phyloP scores from a whole-genome alignment of 2,113 vertebrate species.

The Lipophrys pholis region DNA sequence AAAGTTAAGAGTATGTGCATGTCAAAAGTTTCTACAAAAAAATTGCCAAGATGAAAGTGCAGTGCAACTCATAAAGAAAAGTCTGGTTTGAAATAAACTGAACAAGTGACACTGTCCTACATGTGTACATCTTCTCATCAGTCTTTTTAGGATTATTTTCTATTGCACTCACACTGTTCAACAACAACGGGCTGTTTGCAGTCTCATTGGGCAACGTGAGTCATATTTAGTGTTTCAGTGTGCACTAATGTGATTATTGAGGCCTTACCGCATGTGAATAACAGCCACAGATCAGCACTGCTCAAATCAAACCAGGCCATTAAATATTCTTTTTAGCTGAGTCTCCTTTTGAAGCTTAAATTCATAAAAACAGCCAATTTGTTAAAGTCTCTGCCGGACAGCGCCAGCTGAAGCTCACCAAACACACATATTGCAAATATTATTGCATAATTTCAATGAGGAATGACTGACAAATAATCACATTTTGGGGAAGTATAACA shows the following conservation, averaged over 20 bases:
- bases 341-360: conserved; percentile 3
- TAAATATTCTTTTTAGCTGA: conserved; percentile 4
- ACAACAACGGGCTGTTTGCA: no score
- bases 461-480: not conserved
- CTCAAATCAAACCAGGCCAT: conserved; percentile 7
- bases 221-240: no score
- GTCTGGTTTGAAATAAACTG: no score
- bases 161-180: no score
- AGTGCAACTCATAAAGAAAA: no score
- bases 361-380: not conserved
- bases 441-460: conserved; percentile 12
- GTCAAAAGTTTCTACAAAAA: no score
- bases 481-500: not conserved
- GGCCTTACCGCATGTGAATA: not conserved
- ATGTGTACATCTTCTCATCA: no score
- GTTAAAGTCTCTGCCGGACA: conserved; percentile 17
- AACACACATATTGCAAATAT: conserved; percentile 6
- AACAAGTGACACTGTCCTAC: no score
- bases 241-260: conserved; percentile 21
- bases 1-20: no score
- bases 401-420: not conserved
- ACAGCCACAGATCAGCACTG: not conserved
- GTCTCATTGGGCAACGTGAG: no score
- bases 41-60: no score
- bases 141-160: no score